These are phyloP conservation scores for Chiroxiphia lanceolata DNA, from an alignment of 2,797 vertebrate species.

Conservation along the genomic window DNA sequence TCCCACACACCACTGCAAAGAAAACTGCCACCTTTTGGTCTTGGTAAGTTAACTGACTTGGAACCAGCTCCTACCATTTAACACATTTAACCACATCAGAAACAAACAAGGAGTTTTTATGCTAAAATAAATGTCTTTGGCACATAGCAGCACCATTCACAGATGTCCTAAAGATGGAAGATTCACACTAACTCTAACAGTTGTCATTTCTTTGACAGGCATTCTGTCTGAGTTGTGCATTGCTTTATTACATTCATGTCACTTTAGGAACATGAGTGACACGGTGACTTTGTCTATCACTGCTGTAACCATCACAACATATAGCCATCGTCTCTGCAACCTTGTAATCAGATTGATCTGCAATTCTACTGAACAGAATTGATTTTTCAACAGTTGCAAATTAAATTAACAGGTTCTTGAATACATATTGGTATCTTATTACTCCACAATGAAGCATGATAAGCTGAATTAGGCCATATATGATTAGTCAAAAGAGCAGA, in stretches of 20 bases:
- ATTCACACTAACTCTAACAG: neutral
- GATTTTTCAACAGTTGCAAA: conserved; percentile 2
- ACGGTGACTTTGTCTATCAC: neutral
- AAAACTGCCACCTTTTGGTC: neutral
- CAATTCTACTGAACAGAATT: neutral
- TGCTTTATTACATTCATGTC: neutral
- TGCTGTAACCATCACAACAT: neutral
- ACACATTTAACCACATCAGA: neutral
- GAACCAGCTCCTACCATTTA: neutral
- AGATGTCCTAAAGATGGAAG: neutral
- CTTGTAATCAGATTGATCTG: neutral
- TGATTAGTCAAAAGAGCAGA: neutral
- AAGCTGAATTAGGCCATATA: neutral
- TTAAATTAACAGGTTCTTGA: neutral
- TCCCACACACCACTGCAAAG: neutral
- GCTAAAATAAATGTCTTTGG: neutral
- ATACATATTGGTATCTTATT: neutral
- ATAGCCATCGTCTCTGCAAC: neutral
- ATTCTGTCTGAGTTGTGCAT: neutral
- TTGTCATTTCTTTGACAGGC: neutral
- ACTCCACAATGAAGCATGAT: neutral
- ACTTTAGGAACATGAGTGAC: neutral
- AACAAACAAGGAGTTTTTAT: neutral
- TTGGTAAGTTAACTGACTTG: neutral
- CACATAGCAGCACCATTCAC: neutral